phyloP scores from a whole-genome alignment of 2,888 invertebrate genomes.

The Meteorus cinctellus region DNA sequence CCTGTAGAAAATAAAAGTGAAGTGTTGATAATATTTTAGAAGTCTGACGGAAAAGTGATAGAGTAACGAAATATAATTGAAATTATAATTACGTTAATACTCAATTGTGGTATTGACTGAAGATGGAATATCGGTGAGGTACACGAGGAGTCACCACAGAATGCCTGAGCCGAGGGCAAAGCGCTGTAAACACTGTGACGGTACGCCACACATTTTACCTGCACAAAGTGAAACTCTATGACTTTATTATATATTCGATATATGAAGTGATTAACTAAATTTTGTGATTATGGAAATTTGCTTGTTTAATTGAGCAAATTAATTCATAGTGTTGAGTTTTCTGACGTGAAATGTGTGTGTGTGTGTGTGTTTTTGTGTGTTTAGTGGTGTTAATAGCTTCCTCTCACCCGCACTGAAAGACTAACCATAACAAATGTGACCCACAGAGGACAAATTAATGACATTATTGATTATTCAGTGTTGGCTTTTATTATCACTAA shows the following conservation, averaged over 20 bases:
- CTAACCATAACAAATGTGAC: conserved; percentile 19
- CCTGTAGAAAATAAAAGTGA: not conserved
- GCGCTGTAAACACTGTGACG: conserved; percentile 95
- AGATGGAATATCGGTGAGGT: conserved; percentile 73
- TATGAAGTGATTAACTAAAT: not conserved
- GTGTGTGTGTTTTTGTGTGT: conserved; percentile 40
- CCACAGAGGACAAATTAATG: not conserved
- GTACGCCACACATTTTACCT: conserved; percentile 74
- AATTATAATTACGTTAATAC: conserved; percentile 16
- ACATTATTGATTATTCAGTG: conserved; percentile 14
- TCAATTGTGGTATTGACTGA: conserved; percentile 56
- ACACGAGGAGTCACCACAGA: conserved; percentile 71
- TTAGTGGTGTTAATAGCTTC: conserved; percentile 39
- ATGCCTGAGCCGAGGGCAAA: conserved; percentile 88
- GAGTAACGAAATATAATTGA: not conserved
- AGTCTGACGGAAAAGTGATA: not conserved
- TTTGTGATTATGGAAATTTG: conserved; percentile 11
- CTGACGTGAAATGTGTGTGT: conserved; percentile 37
- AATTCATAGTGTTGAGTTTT: conserved; percentile 7
- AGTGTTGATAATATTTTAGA: not conserved
- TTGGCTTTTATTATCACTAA: conserved; percentile 19
- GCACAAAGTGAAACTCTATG: conserved; percentile 19
- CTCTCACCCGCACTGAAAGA: conserved; percentile 27
- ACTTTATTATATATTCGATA: conserved; percentile 15
- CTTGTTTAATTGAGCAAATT: conserved; percentile 4